Evolutionary conservation across 2,888 invertebrate species (phyloP).

Genomic region (Phengaris arion): DNA sequence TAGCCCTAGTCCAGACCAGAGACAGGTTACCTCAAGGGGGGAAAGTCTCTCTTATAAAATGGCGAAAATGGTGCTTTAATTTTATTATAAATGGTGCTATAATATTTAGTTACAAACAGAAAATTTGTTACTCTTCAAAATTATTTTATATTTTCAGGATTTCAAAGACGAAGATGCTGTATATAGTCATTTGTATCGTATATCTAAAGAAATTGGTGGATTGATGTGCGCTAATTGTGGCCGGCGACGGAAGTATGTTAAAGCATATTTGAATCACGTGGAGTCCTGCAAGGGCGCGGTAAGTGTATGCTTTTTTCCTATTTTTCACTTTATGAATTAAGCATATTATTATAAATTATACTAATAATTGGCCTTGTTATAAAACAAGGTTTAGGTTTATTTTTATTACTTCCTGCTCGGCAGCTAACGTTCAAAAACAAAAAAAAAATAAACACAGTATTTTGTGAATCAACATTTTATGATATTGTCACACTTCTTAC

Average conservation of each 20-base stretch:
- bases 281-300: conserved; percentile 33
- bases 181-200: conserved; percentile 43
- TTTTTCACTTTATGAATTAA: not conserved
- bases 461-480: not conserved
- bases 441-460: too few species aligned
- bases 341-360: too few species aligned
- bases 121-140: not conserved
- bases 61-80: too few species aligned
- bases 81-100: too few species aligned
- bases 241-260: conserved; percentile 37
- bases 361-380: too few species aligned
- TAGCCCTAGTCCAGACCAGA: not conserved
- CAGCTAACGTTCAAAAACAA: too few species aligned
- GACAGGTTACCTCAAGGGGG: too few species aligned
- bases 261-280: conserved; percentile 37
- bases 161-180: conserved; percentile 42
- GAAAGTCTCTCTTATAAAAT: too few species aligned
- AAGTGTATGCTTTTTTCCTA: not conserved
- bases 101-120: too few species aligned
- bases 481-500: too few species aligned
- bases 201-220: conserved; percentile 41
- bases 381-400: not conserved
- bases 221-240: conserved; percentile 46
- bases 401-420: not conserved
- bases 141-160: conserved; percentile 37